These are phyloP conservation scores for Chrysina gloriosa DNA, from an alignment of 2,888 invertebrate genomes.

Conservation along the genomic window DNA sequence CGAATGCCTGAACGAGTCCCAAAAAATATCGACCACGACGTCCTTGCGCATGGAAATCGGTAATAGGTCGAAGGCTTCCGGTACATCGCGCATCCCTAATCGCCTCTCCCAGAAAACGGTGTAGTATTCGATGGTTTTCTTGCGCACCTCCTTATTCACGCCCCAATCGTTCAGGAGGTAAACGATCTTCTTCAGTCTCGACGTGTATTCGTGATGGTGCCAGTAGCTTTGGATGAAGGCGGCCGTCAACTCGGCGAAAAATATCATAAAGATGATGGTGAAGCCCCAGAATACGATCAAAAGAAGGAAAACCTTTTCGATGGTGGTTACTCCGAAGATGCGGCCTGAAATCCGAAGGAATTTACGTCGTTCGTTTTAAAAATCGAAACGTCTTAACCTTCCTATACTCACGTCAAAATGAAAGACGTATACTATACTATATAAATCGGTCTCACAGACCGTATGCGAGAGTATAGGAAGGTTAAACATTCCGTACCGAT, in stretches of 20 bases:
- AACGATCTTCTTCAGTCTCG: constrained; percentile 42
- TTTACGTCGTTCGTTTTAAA: not conserved
- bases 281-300: constrained; percentile 41
- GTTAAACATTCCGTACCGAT: constrained; percentile 30
- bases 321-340: not conserved
- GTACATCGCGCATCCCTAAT: constrained; percentile 66
- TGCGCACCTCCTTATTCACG: constrained; percentile 37
- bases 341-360: not conserved
- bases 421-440: too few relatives aligned
- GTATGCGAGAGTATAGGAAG: not conserved
- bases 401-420: too few relatives aligned
- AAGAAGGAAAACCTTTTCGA: constrained; percentile 39
- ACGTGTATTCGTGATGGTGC: constrained; percentile 42
- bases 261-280: constrained; percentile 43
- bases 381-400: too few relatives aligned
- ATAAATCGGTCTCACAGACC: too few relatives aligned
- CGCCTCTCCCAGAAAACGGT: constrained; percentile 69
- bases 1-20: constrained; percentile 68
- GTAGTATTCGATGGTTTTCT: constrained; percentile 60
- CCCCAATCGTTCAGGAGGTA: constrained; percentile 42
- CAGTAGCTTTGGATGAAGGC: constrained; percentile 39
- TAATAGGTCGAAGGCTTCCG: constrained; percentile 63
- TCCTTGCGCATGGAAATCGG: constrained; percentile 68
- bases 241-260: constrained; percentile 44
- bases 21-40: constrained; percentile 67